Evolutionary conservation across 2,797 vertebrate genomes (phyloP), one percentile per base, ranked within the genome.

Genomic region (Poeciliopsis presidionis): DNA sequence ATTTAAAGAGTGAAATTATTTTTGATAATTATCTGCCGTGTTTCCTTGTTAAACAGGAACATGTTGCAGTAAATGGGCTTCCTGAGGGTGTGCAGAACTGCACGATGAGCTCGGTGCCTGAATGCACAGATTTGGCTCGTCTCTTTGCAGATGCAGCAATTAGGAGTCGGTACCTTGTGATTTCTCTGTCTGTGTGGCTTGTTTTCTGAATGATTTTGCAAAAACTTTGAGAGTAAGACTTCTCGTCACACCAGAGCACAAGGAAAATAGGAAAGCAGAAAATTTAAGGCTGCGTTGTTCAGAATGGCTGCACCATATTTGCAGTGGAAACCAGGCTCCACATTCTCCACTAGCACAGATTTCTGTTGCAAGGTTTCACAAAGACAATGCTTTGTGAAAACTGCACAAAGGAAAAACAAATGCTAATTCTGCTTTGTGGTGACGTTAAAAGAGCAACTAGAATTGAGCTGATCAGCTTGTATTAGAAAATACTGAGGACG

Each of bases 1-100:
- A 51, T 73, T 81, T 57, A 16, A 43, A 74, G n/a, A 76, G 59
- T 36, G 3, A 76, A 77, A n/a, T 74, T 55, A 51, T 61, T 55
- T 46, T 46, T 78, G 2, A 59, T 18, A 43, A 61, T 74, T 49
- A 28, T 59, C 73, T 2, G n/a, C 51, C 33, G 69, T 1, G 2
- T 36, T 51, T 73, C 70, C 20, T 6, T 65, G 13, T 70, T 43
- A 36, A 22, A 43, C 8, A 46, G 59, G 39, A 73, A 71, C 71
- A 72, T 69, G 28, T 16, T 59, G 41, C 1, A 4, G 36, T 28
- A 72, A 78, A 81, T 73, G 8, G 7, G 8, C 30, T 47, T 77
- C 51, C n/a, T 39, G 11, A 0, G 30, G 41, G 8, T 47, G 22
- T 70, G 9, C 51, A 73, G 45, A 57, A 43, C 8, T 43, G 3